Conservation (phyloP, 2,113 vertebrate species). For the Melanotaenia duboulayi region DNA sequence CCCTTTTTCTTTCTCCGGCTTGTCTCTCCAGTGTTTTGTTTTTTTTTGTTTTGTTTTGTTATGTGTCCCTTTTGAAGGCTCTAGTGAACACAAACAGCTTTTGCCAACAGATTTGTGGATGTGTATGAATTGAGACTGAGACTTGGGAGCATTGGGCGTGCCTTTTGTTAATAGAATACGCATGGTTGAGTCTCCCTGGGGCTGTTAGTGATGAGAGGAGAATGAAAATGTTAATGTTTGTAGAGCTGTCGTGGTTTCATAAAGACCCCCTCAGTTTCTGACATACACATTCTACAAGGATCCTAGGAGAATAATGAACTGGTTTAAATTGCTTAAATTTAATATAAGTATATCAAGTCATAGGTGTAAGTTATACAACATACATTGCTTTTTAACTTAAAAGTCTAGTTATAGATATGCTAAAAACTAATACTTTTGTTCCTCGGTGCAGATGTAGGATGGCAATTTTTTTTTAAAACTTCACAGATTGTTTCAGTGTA, state of each 20-base stretch:
- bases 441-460: neutral
- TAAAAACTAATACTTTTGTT: neutral
- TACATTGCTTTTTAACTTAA: neutral
- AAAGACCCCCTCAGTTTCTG: slow-evolving; percentile 62
- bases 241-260: slow-evolving; percentile 58
- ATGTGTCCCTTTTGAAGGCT: slow-evolving; percentile 68
- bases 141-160: slow-evolving; percentile 74
- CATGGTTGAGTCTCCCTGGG: slow-evolving; percentile 76
- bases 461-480: slow-evolving; percentile 7
- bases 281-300: slow-evolving; percentile 16
- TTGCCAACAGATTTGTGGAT: slow-evolving; percentile 77
- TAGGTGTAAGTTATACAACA: neutral
- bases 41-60: slow-evolving; percentile 37
- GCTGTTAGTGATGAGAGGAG: slow-evolving; percentile 74
- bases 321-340: slow-evolving; percentile 25
- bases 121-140: slow-evolving; percentile 73
- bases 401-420: neutral
- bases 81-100: slow-evolving; percentile 80
- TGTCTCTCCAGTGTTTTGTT: slow-evolving; percentile 16
- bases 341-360: slow-evolving; percentile 4
- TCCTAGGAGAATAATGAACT: slow-evolving; percentile 29
- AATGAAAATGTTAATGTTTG: slow-evolving; percentile 81
- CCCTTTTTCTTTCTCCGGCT: slow-evolving; percentile 14
- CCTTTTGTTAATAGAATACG: slow-evolving; percentile 83
- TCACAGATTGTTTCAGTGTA: neutral